Conservation (phyloP, 2,888 invertebrate genomes). For the Neoascia interrupta region DNA sequence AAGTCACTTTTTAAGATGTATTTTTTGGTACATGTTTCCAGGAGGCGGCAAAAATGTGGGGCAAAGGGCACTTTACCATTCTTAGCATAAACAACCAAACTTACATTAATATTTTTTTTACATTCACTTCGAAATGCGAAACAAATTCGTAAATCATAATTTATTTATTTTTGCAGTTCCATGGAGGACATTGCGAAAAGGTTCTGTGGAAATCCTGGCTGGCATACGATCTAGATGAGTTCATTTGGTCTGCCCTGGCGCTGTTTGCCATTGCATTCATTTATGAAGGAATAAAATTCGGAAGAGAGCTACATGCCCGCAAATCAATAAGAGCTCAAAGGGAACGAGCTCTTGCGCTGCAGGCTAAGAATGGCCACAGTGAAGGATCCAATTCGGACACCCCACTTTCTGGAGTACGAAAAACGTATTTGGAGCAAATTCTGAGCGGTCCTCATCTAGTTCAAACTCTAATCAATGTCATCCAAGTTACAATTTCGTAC, state of each 20-base stretch:
- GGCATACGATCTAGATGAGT: constrained; percentile 85
- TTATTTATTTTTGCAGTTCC: too few species aligned
- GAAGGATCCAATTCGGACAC: constrained; percentile 71
- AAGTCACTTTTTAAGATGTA: too few species aligned
- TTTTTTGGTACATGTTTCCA: too few species aligned
- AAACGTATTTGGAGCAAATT: constrained; percentile 71
- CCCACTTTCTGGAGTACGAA: constrained; percentile 68
- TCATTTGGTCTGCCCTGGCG: constrained; percentile 92
- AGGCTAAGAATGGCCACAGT: constrained; percentile 67
- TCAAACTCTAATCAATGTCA: constrained; percentile 75
- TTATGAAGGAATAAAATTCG: constrained; percentile 98
- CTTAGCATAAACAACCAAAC: too few species aligned
- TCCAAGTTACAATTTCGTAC: constrained; percentile 77
- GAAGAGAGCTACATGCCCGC: constrained; percentile 79
- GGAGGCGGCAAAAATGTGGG: too few species aligned
- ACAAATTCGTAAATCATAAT: too few species aligned
- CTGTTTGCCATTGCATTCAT: constrained; percentile 93
- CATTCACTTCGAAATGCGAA: too few species aligned
- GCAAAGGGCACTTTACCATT: too few species aligned
- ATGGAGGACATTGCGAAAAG: constrained; percentile 87
- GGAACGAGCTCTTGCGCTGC: constrained; percentile 71
- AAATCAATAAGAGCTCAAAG: constrained; percentile 71
- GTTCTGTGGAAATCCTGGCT: constrained; percentile 91
- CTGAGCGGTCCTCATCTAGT: constrained; percentile 73
- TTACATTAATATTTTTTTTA: too few species aligned